A percentile compares a stretch with the other conserved stretches of the same genome.
Conservation (phyloP, 2,113 vertebrate genomes). For the Vidua chalybeata region DNA sequence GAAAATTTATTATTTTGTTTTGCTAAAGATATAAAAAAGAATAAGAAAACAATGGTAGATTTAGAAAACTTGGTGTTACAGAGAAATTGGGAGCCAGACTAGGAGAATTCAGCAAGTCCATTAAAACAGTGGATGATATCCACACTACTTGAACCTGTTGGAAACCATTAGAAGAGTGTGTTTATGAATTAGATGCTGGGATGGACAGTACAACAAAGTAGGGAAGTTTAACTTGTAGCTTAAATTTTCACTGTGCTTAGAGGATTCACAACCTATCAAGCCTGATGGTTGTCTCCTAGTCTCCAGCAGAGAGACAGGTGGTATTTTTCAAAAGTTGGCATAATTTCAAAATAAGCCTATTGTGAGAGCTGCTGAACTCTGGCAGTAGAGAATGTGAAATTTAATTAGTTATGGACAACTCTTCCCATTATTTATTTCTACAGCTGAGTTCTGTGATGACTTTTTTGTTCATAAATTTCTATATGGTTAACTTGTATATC, state of each 20-base stretch:
- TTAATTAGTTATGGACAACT: not conserved
- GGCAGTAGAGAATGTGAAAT: not conserved
- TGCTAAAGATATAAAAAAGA: not conserved
- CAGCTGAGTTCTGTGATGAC: not conserved
- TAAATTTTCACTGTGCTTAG: not conserved
- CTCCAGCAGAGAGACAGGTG: not conserved
- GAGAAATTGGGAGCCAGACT: not conserved
- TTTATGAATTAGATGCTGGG: not conserved
- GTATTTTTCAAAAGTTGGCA: conserved; percentile 1
- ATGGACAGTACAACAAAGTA: not conserved
- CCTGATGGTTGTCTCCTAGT: not conserved
- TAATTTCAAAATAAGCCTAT: not conserved
- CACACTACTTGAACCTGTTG: not conserved
- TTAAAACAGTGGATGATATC: not conserved
- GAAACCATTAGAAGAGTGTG: not conserved
- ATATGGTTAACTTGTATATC: not conserved
- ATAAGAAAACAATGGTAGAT: not conserved
- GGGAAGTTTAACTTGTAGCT: not conserved
- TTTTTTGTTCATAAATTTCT: not conserved
- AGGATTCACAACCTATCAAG: not conserved
- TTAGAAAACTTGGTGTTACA: not conserved
- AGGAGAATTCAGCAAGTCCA: not conserved
- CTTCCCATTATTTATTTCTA: not conserved
- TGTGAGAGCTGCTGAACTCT: not conserved
- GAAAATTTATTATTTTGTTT: not conserved